phyloP scores from a whole-genome alignment of 2,113 vertebrate species.

The Tinamus guttatus region DNA sequence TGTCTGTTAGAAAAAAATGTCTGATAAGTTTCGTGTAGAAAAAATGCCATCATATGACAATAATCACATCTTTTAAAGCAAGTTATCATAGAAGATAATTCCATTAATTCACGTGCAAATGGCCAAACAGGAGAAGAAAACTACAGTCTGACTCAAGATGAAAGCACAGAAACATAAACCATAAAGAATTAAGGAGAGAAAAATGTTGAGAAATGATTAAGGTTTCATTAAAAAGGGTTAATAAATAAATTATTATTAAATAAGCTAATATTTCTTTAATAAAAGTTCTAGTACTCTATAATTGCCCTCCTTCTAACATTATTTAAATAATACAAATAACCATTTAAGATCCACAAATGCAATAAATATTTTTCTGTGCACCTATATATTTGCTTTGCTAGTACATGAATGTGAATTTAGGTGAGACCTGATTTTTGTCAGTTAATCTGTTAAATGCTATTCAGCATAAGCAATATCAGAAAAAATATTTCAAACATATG shows the following conservation, averaged over 20 bases:
- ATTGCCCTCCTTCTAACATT: not conserved
- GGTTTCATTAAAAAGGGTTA: not conserved
- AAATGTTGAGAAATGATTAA: not conserved
- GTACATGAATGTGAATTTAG: not conserved
- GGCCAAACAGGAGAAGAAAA: not conserved
- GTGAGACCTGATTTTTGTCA: not conserved
- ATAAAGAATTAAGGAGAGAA: not conserved
- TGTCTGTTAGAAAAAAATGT: not conserved
- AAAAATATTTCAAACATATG: not conserved
- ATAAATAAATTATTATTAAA: no score
- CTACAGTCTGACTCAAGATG: not conserved
- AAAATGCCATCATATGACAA: not conserved
- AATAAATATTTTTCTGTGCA: not conserved
- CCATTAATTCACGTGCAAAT: not conserved
- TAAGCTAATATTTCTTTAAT: not conserved
- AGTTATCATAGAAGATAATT: not conserved
- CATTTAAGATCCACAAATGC: not conserved
- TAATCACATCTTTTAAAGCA: not conserved
- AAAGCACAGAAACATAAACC: not conserved
- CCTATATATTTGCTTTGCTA: not conserved
- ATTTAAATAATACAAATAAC: not conserved
- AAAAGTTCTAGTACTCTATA: not conserved
- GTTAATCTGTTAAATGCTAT: not conserved
- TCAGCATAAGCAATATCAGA: not conserved
- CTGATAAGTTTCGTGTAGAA: not conserved